Evolutionary conservation across 2,888 invertebrate genomes (phyloP).

Genomic region (Platycheirus rosarum): DNA sequence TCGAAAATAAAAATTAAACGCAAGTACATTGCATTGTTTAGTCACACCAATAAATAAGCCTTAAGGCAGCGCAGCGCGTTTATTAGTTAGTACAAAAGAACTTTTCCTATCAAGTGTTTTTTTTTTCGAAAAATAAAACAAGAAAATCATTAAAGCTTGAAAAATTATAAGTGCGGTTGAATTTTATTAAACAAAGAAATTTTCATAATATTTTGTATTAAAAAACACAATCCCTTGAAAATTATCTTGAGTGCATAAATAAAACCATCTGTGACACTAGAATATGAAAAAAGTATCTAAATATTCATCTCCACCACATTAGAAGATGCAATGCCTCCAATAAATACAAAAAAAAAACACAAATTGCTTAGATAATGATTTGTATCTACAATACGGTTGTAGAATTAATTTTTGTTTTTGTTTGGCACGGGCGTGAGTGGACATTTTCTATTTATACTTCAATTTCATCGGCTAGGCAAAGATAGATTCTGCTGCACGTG

Average conservation of each 20-base stretch:
- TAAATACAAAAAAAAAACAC: background rate
- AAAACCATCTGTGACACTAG: background rate
- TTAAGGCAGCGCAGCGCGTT: background rate
- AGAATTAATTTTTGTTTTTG: conserved; percentile 19
- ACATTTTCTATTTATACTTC: conserved; percentile 54
- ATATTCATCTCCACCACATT: background rate
- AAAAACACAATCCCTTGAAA: background rate
- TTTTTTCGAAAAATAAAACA: no score
- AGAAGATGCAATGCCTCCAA: conserved; percentile 5
- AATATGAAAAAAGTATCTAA: background rate
- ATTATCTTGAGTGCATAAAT: conserved; percentile 3
- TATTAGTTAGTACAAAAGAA: background rate
- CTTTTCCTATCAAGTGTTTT: background rate
- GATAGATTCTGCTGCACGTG: conserved; percentile 29
- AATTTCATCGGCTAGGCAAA: conserved; percentile 25
- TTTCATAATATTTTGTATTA: background rate
- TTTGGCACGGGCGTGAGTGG: conserved; percentile 65
- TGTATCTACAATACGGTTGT: background rate
- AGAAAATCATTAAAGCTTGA: no score
- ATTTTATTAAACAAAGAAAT: background rate
- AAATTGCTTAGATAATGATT: background rate
- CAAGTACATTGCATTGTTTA: conserved; percentile 1
- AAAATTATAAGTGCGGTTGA: no score
- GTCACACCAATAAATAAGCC: no score
- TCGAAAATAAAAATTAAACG: background rate